Conservation (phyloP, 92 coral and sea anemone species). For the Umimayanthus kanabou region DNA sequence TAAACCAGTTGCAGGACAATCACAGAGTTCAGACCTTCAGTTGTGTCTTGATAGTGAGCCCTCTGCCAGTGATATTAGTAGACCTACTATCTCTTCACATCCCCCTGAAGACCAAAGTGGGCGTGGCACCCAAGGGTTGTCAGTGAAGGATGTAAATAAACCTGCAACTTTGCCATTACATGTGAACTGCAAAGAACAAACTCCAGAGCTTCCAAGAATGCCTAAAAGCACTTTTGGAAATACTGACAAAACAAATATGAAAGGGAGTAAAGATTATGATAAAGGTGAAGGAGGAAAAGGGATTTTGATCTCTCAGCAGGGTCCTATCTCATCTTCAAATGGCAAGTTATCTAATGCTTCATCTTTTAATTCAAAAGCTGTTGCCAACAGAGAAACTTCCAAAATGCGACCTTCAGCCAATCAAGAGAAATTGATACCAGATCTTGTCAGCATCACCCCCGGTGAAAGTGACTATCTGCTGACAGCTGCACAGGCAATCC, state of each 20-base stretch:
- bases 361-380: background rate
- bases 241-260: background rate
- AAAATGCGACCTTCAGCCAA: background rate
- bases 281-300: background rate
- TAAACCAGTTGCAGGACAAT: background rate
- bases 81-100: background rate
- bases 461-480: slow-evolving; percentile 81
- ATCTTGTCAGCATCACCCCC: slow-evolving; percentile 60
- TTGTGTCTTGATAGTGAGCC: background rate
- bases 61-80: background rate
- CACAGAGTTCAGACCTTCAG: background rate
- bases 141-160: background rate
- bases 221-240: background rate
- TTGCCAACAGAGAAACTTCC: background rate
- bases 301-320: background rate
- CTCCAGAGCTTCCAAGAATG: background rate
- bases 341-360: background rate
- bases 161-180: background rate
- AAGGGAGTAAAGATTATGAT: background rate
- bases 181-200: background rate
- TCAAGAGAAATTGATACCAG: slow-evolving; percentile 46
- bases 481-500: slow-evolving; percentile 88
- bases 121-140: background rate
- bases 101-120: background rate
- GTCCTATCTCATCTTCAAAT: background rate